A percentile compares a stretch with the other conserved stretches of the same genome.
These are phyloP conservation scores for Polyommatus iphigenia DNA, from an alignment of 2,888 invertebrate species.

Conservation along the genomic window DNA sequence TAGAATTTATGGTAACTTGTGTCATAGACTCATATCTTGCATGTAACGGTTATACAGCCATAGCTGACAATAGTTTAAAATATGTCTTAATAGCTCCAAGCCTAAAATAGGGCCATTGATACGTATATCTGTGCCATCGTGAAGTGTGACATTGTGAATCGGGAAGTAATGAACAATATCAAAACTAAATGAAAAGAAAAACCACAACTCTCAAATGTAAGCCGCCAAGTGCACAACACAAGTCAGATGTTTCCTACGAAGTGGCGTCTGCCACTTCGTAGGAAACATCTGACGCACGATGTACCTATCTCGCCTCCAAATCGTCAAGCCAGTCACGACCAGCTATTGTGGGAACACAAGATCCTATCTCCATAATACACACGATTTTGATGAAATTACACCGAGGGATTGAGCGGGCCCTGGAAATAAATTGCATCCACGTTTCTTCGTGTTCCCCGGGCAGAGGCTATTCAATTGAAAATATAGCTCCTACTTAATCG, in stretches of 20 bases:
- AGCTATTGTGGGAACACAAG: slow-evolving; percentile 65
- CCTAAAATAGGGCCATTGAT: too few species aligned
- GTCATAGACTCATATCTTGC: too few species aligned
- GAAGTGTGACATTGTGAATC: not conserved
- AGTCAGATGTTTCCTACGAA: slow-evolving; percentile 35
- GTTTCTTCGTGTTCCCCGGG: not conserved
- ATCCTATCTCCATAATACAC: slow-evolving; percentile 44
- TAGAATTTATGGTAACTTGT: too few species aligned
- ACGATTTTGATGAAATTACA: slow-evolving; percentile 27
- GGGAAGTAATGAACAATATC: not conserved
- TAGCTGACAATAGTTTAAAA: too few species aligned
- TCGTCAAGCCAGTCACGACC: slow-evolving; percentile 68
- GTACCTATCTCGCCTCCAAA: slow-evolving; percentile 61
- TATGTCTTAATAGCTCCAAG: too few species aligned
- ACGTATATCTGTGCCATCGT: too few species aligned
- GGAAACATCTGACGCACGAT: slow-evolving; percentile 39
- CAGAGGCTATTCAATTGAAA: slow-evolving; percentile 4
- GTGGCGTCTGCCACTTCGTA: too few species aligned
- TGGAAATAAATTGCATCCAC: slow-evolving; percentile 18
- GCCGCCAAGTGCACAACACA: slow-evolving; percentile 9
- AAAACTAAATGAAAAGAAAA: not conserved
- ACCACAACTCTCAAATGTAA: not conserved
- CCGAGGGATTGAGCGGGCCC: not conserved
- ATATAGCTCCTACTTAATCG: not conserved
- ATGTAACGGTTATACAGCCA: too few species aligned